These are phyloP conservation scores for Oligia strigilis DNA, from an alignment of 2,888 invertebrate genomes.

Conservation along the genomic window DNA sequence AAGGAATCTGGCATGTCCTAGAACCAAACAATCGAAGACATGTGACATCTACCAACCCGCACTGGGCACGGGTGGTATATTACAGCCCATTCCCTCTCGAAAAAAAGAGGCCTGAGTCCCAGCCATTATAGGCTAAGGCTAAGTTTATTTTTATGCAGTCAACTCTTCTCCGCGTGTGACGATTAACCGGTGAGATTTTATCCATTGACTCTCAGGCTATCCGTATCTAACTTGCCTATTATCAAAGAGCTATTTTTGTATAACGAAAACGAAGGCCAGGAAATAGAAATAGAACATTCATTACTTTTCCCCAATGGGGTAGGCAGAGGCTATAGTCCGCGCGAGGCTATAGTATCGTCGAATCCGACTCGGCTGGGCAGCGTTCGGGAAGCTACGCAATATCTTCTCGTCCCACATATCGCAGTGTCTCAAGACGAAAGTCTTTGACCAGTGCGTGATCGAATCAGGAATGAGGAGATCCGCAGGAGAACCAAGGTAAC, in stretches of 20 bases:
- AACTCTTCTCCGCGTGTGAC: neutral
- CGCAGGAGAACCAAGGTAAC: no score
- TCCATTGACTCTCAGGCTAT: neutral
- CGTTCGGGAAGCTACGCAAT: no score
- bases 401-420: no score
- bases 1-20: neutral
- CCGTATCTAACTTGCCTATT: neutral
- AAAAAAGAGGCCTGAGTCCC: neutral
- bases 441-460: no score
- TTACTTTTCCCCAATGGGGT: no score
- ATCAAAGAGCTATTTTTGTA: constrained; percentile 3
- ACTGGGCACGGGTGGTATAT: neutral
- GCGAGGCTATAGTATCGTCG: no score
- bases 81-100: neutral
- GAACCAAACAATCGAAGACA: neutral
- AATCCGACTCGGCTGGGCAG: no score
- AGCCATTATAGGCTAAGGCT: no score
- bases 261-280: neutral
- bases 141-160: neutral
- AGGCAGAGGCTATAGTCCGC: no score
- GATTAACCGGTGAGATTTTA: neutral
- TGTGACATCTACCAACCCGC: neutral
- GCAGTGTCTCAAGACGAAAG: no score
- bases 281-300: constrained; percentile 5
- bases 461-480: no score